These are phyloP conservation scores for Forficula auricularia DNA, from an alignment of 1,140 invertebrate genomes.

Conservation along the genomic window DNA sequence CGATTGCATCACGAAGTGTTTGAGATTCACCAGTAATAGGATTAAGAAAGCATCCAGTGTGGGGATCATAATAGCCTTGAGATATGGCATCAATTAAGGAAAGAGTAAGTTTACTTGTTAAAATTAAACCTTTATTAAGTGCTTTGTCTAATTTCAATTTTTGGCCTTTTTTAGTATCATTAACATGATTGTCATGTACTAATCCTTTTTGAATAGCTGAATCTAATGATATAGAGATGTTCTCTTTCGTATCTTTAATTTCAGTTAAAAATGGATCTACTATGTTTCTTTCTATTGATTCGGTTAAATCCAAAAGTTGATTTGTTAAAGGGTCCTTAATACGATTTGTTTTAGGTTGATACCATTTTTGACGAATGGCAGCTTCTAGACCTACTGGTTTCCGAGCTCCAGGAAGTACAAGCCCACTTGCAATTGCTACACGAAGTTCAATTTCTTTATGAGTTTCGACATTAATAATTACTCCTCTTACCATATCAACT, in stretches of 20 bases:
- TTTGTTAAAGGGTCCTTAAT: constrained; percentile 53
- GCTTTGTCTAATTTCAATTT: constrained; percentile 50
- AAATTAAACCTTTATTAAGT: constrained; percentile 44
- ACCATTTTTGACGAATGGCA: constrained; percentile 47
- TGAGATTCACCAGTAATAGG: constrained; percentile 57
- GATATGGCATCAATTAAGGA: constrained; percentile 57
- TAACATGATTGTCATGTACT: constrained; percentile 46
- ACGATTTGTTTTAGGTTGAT: constrained; percentile 48
- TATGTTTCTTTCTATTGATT: constrained; percentile 59
- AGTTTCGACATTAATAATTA: constrained; percentile 49
- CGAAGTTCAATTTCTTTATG: constrained; percentile 46
- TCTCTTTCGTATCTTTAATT: constrained; percentile 53
- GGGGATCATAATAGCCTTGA: constrained; percentile 57
- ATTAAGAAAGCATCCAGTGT: constrained; percentile 60
- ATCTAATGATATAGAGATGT: constrained; percentile 46
- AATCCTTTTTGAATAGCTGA: constrained; percentile 48
- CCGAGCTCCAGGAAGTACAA: constrained; percentile 42
- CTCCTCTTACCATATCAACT: constrained; percentile 52
- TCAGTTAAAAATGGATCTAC: constrained; percentile 68
- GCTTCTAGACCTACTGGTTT: constrained; percentile 61
- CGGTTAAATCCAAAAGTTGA: constrained; percentile 47
- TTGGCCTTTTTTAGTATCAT: constrained; percentile 46
- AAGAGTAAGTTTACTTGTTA: constrained; percentile 48
- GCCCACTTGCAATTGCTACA: constrained; percentile 48
- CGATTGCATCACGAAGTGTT: constrained; percentile 50